Evolutionary conservation across 2,113 vertebrate species (phyloP), one percentile per base, ranked within the genome.

Genomic region (Chlamydotis undulata): DNA sequence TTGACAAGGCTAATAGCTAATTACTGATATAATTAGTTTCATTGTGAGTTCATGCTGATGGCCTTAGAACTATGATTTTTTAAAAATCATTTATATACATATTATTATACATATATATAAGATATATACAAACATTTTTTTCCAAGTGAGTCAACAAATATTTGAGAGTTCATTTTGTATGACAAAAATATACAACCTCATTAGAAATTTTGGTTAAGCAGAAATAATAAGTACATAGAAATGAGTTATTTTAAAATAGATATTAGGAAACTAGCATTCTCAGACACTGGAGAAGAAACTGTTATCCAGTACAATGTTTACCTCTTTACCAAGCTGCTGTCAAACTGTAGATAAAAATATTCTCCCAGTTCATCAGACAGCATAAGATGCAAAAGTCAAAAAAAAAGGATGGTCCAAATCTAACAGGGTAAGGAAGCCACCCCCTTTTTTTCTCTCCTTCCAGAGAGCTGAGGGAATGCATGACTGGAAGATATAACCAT

Each of bases 1-100:
- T 89, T 89, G 74, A 90, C 69, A 93, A 88, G 53, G 57, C 24
- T 82, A 87, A 77, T 60, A 95, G 89, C 60, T 82, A 85, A 87
- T 43, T 43, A 83, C 15, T 37, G 21, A 77, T 16, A 23, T 76
- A 97, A 96, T 80, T 47, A 8, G 13, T 85, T 93, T 89, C 39
- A 92, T 28, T 73, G 67, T 59, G 77, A 69, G 39, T 73, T 94
- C 80, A 96, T 74, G 35, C 5, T 73, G 59, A 83, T 70, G 63
- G 73, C 53, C 37, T 76, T 45, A 67, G 29, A 86, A 65, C 14
- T 24, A 35, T 22, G 39, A 23, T 37, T 59, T n/a, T 43, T 35
- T 12, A 12, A 25, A 52, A 55, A 53, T 8, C 1, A 35, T 63
- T 41, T 70, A 37, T 14, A 70, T 25, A 53, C 2, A 29, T 70